phyloP scores from a whole-genome alignment of 1,140 invertebrate species.

The Caenorhabditis tropicalis region DNA sequence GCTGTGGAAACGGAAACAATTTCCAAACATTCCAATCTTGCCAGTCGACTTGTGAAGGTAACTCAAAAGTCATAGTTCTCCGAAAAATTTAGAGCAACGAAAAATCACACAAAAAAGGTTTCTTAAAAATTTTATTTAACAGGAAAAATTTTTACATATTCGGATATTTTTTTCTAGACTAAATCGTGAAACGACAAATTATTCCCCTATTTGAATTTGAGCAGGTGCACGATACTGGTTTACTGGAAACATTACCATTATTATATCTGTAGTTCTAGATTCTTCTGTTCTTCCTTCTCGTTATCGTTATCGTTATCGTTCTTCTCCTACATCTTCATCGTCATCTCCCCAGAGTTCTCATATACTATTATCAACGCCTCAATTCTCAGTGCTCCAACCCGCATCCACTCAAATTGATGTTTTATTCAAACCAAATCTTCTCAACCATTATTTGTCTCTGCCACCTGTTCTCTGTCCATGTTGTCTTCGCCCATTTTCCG shows the following conservation, averaged over 20 bases:
- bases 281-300: neutral
- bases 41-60: conserved; percentile 65
- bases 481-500: conserved; percentile 56
- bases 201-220: too few species aligned
- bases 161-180: too few species aligned
- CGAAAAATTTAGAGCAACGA: neutral
- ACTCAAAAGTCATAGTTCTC: neutral
- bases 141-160: too few species aligned
- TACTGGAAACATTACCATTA: too few species aligned
- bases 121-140: too few species aligned
- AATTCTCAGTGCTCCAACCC: neutral
- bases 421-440: neutral
- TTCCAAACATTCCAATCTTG: conserved; percentile 64
- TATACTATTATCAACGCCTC: conserved; percentile 1
- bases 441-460: conserved; percentile 23
- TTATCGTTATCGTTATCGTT: too few species aligned
- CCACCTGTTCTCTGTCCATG: conserved; percentile 51
- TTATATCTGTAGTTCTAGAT: neutral
- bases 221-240: too few species aligned
- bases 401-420: conserved; percentile 21
- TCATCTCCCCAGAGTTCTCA: neutral
- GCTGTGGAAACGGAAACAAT: conserved; percentile 68
- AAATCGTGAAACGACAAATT: too few species aligned
- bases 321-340: too few species aligned
- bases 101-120: too few species aligned